Evolutionary conservation across 2,797 vertebrate genomes (phyloP), one percentile per base, ranked within the genome.

Genomic region (Psittacula derbiana): DNA sequence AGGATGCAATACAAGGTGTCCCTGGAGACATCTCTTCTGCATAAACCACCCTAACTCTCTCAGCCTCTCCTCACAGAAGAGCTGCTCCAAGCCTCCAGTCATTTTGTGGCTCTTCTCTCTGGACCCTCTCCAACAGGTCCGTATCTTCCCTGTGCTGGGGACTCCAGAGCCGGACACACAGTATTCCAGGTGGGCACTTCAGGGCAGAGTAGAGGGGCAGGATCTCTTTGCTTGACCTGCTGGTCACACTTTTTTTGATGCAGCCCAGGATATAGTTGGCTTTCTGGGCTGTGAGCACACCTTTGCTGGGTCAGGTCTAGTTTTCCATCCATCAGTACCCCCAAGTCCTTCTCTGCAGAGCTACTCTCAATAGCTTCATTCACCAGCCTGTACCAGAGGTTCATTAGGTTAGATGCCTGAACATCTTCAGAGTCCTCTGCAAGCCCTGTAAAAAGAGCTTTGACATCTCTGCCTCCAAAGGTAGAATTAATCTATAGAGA

Each of bases 41-140:
- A 46, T 76, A 16, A 55, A 11, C 16, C 60, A 24, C 1, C 8
- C 12, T 15, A 49, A 4, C 2, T 21, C 12, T n/a, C 43, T 67
- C 64, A 72, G 16, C 10, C 25, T 76, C 23, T 49, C 8, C 4
- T 67, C 9, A 33, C 3, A 53, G 11, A 8, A 47, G 2, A n/a
- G 7, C 5, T 24, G 3, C 3, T 33, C 21, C 33, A 17, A 2
- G 6, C 15, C 8, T 21, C 16, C 40, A 41, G 24, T n/a, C 3
- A 6, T 38, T 49, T 67, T 12, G 2, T 64, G 11, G 8, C 4
- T 4, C 10, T 72, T 3, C 12, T 41, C 7, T 44, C 21, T 10
- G 44, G 12, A 46, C 7, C 1, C 0, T 0, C 1, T 41, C 2
- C 10, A 46, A 58, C 2, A n/a, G 16, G 10, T 21, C 13, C 27